Percentiles rank a stretch among this genome's conserved stretches.
phyloP scores from a whole-genome alignment of 2,113 vertebrate species.

The Stegastes partitus region DNA sequence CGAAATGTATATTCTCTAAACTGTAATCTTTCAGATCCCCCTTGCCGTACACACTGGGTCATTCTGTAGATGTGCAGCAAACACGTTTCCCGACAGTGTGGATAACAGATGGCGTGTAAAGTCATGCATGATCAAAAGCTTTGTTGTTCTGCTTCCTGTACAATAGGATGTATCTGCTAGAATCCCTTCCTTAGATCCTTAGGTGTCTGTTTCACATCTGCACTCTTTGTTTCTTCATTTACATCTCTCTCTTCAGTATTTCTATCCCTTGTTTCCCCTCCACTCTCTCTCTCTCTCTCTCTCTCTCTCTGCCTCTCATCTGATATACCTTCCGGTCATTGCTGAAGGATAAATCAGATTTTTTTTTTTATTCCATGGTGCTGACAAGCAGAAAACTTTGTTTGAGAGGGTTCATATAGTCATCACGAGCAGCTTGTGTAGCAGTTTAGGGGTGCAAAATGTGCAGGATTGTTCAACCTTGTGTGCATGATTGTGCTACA shows the following conservation, averaged over 20 bases:
- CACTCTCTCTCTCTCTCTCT: slow-evolving; percentile 2
- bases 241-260: slow-evolving; percentile 18
- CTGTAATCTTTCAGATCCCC: slow-evolving; percentile 28
- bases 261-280: not conserved
- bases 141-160: slow-evolving; percentile 48
- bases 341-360: slow-evolving; percentile 73
- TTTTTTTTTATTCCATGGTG: slow-evolving; percentile 60
- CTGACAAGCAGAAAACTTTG: slow-evolving; percentile 77
- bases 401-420: slow-evolving; percentile 47
- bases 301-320: slow-evolving; percentile 45
- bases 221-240: slow-evolving; percentile 40
- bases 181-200: slow-evolving; percentile 46
- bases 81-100: slow-evolving; percentile 41
- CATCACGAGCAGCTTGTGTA: slow-evolving; percentile 16
- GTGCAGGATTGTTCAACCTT: slow-evolving; percentile 25
- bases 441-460: slow-evolving; percentile 36
- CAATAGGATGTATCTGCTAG: slow-evolving; percentile 38
- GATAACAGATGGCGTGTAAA: slow-evolving; percentile 58
- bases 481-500: slow-evolving; percentile 10
- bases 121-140: slow-evolving; percentile 50
- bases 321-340: slow-evolving; percentile 64
- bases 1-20: slow-evolving; percentile 21
- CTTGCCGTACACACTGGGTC: slow-evolving; percentile 34
- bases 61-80: slow-evolving; percentile 35
- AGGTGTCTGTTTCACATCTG: slow-evolving; percentile 34